Conservation (phyloP, 2,888 invertebrate genomes). For the Noctua fimbriata region DNA sequence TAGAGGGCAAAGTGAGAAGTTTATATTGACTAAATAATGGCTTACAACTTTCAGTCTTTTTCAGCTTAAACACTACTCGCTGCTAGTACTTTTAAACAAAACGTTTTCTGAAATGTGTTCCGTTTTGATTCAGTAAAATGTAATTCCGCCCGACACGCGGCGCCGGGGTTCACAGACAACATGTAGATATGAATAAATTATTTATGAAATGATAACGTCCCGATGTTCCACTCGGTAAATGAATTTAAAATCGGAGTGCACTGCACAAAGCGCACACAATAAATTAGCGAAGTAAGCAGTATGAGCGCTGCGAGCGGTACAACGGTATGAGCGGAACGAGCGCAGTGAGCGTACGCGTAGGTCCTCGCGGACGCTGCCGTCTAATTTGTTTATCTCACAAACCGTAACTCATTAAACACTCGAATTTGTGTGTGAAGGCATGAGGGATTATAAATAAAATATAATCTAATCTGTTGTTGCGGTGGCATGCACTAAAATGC, state of each 20-base stretch:
- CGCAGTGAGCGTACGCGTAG: background rate
- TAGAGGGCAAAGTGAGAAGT: too few relatives aligned
- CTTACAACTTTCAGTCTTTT: too few relatives aligned
- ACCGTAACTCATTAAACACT: conserved; percentile 77
- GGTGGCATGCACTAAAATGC: background rate
- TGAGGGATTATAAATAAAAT: conserved; percentile 58
- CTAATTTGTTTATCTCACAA: conserved; percentile 77
- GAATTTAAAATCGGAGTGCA: conserved; percentile 44
- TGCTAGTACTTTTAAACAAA: background rate
- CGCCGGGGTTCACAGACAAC: conserved; percentile 5
- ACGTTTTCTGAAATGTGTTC: background rate
- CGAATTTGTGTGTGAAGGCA: conserved; percentile 55
- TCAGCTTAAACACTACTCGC: background rate
- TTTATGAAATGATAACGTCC: conserved; percentile 52
- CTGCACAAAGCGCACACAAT: conserved; percentile 34
- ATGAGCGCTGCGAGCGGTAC: conserved; percentile 11
- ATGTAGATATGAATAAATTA: conserved; percentile 48
- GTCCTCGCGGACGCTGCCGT: conserved; percentile 43
- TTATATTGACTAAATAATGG: too few relatives aligned
- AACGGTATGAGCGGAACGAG: conserved; percentile 10
- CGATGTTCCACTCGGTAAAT: conserved; percentile 50
- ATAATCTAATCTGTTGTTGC: conserved; percentile 20
- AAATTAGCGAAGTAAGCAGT: conserved; percentile 42
- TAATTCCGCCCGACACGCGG: background rate
- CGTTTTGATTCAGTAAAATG: conserved; percentile 21